phyloP scores from a whole-genome alignment of 2,888 invertebrate genomes.

The Cistogaster globosa region DNA sequence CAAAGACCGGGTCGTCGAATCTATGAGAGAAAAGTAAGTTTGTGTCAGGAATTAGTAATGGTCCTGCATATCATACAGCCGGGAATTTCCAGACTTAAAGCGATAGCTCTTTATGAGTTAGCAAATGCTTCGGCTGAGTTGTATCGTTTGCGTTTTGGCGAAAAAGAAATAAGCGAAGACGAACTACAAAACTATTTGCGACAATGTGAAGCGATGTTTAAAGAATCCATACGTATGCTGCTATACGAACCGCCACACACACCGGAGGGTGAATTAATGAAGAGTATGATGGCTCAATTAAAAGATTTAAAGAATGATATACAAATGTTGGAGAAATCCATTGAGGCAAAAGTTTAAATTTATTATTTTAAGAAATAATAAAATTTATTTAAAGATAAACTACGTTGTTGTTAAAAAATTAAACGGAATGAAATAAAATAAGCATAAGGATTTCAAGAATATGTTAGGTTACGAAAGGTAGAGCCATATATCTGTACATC shows the following conservation, averaged over 20 bases:
- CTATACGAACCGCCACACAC: conserved; percentile 88
- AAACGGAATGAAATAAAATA: too few species aligned
- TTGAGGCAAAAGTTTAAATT: conserved; percentile 30
- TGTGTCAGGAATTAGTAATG: conserved; percentile 87
- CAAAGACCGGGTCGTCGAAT: conserved; percentile 84
- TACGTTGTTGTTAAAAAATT: too few species aligned
- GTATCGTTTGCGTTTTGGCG: conserved; percentile 77
- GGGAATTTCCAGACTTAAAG: conserved; percentile 83
- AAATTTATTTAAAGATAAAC: too few species aligned
- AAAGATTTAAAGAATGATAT: conserved; percentile 83
- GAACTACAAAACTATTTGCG: conserved; percentile 84
- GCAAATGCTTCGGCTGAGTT: conserved; percentile 87
- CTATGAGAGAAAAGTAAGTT: conserved; percentile 86
- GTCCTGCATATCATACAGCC: conserved; percentile 88
- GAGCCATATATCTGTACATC: too few species aligned
- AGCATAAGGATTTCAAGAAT: too few species aligned
- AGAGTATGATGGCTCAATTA: conserved; percentile 87
- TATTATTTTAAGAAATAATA: too few species aligned
- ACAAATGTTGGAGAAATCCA: conserved; percentile 50
- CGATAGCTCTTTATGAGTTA: conserved; percentile 90
- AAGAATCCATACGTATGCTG: conserved; percentile 86
- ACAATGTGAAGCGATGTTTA: conserved; percentile 85
- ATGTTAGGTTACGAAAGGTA: too few species aligned
- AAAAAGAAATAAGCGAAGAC: conserved; percentile 75
- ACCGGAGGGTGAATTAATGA: conserved; percentile 88